These are phyloP conservation scores for Alectura lathami DNA, from an alignment of 2,113 vertebrate genomes.

Conservation along the genomic window DNA sequence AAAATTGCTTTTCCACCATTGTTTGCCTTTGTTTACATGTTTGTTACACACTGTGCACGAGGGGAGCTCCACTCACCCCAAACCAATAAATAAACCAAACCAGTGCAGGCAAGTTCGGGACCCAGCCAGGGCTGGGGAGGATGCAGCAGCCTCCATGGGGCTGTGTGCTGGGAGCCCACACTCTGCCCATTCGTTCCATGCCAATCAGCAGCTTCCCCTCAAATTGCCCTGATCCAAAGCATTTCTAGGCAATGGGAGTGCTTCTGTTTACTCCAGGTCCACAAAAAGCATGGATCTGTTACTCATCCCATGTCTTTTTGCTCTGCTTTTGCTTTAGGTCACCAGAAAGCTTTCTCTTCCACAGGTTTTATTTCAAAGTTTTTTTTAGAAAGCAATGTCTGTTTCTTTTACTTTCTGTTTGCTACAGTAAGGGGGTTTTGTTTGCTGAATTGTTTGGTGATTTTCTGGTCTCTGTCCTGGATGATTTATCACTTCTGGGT, in stretches of 20 bases:
- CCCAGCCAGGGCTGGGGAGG: not conserved
- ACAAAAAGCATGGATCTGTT: rapidly evolving
- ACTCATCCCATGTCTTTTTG: rapidly evolving
- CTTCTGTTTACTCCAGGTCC: not conserved
- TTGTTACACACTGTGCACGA: not conserved
- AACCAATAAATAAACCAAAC: constrained; percentile 47
- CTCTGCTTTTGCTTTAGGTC: not conserved
- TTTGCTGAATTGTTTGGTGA: not conserved
- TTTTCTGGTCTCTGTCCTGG: not conserved
- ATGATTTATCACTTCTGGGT: not conserved
- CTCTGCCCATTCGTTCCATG: not conserved
- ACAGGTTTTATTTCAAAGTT: not conserved
- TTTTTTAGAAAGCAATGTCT: not conserved
- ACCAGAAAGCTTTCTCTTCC: not conserved
- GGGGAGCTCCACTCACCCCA: not conserved
- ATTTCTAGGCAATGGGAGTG: not conserved
- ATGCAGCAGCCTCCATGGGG: not conserved
- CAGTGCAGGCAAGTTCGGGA: constrained; percentile 20
- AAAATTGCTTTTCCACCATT: not conserved
- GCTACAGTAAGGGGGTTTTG: not conserved
- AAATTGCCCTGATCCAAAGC: not conserved
- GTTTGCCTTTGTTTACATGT: not conserved
- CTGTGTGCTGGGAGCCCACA: not conserved
- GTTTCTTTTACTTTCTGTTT: not conserved
- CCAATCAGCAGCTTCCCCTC: not conserved